A percentile compares a stretch with the other conserved stretches of the same genome.
Evolutionary conservation across 2,797 vertebrate genomes (phyloP).

Genomic region (Uromys caudimaculatus): DNA sequence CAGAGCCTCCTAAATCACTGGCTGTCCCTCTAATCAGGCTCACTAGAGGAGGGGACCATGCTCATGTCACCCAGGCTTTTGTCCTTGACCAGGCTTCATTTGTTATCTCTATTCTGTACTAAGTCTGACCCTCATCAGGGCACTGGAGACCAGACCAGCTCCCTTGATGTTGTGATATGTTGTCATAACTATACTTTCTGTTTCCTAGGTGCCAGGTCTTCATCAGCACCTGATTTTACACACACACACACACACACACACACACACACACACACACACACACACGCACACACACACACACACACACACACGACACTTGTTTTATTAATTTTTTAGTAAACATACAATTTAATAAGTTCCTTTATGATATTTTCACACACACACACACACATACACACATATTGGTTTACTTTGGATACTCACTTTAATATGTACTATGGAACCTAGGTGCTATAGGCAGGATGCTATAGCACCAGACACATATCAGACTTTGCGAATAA

Average conservation of each 20-base stretch:
- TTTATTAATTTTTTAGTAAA: neutral
- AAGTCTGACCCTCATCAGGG: neutral
- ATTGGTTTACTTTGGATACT: neutral
- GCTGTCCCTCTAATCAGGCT: neutral
- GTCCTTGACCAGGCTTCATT: neutral
- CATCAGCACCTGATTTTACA: neutral
- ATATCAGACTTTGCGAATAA: neutral
- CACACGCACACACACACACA: too few relatives aligned
- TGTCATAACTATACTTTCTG: neutral
- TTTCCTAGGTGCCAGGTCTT: neutral
- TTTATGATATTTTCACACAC: neutral
- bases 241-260: neutral
- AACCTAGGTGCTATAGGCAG: neutral
- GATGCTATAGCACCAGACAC: neutral
- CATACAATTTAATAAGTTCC: neutral
- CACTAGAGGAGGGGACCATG: neutral
- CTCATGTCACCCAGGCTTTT: rapidly evolving
- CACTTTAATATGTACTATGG: neutral
- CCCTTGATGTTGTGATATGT: neutral
- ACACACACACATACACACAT: too few relatives aligned
- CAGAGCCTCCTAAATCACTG: neutral
- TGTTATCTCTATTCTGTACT: neutral
- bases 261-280: neutral
- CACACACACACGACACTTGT: neutral
- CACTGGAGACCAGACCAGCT: rapidly evolving